Base-by-base conservation (phyloP, 35 echinoderm and acorn worm genomes). In the Chiridota heheva region DNA sequence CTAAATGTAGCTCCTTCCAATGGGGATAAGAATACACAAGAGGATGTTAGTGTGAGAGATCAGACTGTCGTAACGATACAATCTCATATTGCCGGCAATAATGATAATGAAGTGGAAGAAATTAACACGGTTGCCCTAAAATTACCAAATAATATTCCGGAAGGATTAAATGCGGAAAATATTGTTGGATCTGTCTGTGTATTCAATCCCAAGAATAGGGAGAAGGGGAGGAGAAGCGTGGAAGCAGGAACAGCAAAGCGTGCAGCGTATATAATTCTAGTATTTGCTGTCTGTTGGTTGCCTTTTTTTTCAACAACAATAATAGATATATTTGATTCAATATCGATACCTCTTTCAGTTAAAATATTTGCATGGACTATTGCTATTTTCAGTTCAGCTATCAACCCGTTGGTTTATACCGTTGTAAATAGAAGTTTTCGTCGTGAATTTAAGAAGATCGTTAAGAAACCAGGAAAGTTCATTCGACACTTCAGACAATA, bases 371-470 rank as follows among this genome's bases (percentile, higher is more conserved):
- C 80, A 25, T 51, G 64, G 4, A 62, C 60, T 45, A 65, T 88
- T 0, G 86, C 86, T 17, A 53, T 88, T 2, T 58, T 95, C 34
- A 88, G 91, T 72, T 81, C 91, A n/a, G 86, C 81, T 22, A 32
- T 89, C 8, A 95, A 95, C 36, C 91, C 91, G 22, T 73, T 95
- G 16, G 81, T 89, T 26, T 95, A 95, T 46, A 88, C 86, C 38
- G 79, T 95, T 1, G 86, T 95, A 36, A 95, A 95, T 51, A 55
- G 78, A 49, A 42, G 67, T 59, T 94, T 84, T 69, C 69, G 85
- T 41, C 63, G 40, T 12, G 91, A 94, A 49, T 88, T 94, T 24
- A 63, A 64, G n/a, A 89, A 60, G 76, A 64, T 86, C 1, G 8
- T 82, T 35, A 41, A 46, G 26, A 67, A 82, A 46, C 75, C 75